Conservation (phyloP, 2,888 invertebrate species). For the Athalia circularis region DNA sequence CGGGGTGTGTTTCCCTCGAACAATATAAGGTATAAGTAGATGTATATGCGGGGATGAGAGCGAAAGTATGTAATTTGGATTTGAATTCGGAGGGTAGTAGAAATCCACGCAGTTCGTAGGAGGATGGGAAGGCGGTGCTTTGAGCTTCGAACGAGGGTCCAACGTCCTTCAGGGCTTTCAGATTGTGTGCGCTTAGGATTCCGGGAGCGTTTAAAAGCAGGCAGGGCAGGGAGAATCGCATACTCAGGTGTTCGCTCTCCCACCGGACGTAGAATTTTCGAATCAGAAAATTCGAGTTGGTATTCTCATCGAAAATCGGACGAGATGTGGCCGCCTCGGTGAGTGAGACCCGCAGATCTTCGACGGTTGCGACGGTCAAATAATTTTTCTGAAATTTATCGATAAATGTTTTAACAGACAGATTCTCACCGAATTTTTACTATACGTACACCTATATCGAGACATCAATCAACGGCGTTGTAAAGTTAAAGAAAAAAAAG, state of each 20-base stretch:
- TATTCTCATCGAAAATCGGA: conserved; percentile 64
- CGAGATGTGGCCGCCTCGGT: no score
- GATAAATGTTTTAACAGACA: no score
- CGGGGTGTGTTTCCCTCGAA: neutral
- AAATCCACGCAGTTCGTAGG: conserved; percentile 12
- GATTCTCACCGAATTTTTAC: no score
- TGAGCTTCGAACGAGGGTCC: neutral
- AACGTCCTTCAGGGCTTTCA: conserved; percentile 25
- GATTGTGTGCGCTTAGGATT: conserved; percentile 39
- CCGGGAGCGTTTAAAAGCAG: conserved; percentile 29
- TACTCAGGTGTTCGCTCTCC: conserved; percentile 71
- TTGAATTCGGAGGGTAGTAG: conserved; percentile 31
- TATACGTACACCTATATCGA: neutral
- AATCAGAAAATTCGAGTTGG: conserved; percentile 57
- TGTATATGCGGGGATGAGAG: conserved; percentile 18
- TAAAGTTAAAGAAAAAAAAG: neutral
- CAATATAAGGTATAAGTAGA: no score
- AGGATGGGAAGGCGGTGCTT: neutral
- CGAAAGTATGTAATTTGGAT: conserved; percentile 37
- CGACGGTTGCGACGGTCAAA: no score
- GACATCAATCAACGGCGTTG: neutral
- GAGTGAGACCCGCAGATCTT: no score
- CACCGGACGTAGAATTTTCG: conserved; percentile 47
- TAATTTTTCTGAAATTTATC: no score
- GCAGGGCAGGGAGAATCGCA: conserved; percentile 51